phyloP scores from a whole-genome alignment of 2,888 invertebrate genomes.

The Lycophotia porphyrea region DNA sequence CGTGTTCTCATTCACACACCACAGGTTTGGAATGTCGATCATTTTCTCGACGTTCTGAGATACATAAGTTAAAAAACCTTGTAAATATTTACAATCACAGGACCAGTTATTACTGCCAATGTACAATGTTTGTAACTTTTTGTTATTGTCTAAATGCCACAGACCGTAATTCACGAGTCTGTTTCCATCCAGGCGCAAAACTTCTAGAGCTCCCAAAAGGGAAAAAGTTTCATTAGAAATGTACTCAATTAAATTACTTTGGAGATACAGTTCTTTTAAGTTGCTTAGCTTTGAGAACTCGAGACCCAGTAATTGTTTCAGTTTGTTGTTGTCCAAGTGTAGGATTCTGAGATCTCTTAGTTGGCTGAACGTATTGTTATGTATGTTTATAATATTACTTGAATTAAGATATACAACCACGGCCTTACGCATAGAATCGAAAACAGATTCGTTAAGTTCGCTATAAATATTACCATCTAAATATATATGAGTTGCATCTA shows the following conservation, averaged over 20 bases:
- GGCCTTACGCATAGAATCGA: constrained; percentile 84
- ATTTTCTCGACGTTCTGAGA: constrained; percentile 94
- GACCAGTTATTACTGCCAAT: constrained; percentile 96
- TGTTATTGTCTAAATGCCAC: constrained; percentile 94
- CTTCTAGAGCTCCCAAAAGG: constrained; percentile 94
- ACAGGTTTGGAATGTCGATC: constrained; percentile 93
- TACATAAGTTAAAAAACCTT: constrained; percentile 95
- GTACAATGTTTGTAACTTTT: constrained; percentile 93
- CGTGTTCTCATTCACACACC: constrained; percentile 93
- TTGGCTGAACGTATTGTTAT: constrained; percentile 96
- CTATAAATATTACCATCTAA: constrained; percentile 97
- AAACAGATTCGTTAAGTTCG: constrained; percentile 91
- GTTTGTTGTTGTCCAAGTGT: constrained; percentile 96
- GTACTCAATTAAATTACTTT: constrained; percentile 95
- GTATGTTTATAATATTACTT: constrained; percentile 94
- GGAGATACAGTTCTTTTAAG: constrained; percentile 95
- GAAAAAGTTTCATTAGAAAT: constrained; percentile 95
- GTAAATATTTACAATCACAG: constrained; percentile 97
- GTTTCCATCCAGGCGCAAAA: constrained; percentile 96
- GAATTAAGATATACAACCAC: constrained; percentile 95
- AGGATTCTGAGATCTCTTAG: constrained; percentile 94
- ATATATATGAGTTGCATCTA: constrained; percentile 97
- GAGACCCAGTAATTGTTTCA: constrained; percentile 94
- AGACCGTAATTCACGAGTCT: constrained; percentile 94
- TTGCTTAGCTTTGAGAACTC: constrained; percentile 95